Evolutionary conservation across 2,113 vertebrate genomes (phyloP).

Genomic region (Colistium nudipinnis): DNA sequence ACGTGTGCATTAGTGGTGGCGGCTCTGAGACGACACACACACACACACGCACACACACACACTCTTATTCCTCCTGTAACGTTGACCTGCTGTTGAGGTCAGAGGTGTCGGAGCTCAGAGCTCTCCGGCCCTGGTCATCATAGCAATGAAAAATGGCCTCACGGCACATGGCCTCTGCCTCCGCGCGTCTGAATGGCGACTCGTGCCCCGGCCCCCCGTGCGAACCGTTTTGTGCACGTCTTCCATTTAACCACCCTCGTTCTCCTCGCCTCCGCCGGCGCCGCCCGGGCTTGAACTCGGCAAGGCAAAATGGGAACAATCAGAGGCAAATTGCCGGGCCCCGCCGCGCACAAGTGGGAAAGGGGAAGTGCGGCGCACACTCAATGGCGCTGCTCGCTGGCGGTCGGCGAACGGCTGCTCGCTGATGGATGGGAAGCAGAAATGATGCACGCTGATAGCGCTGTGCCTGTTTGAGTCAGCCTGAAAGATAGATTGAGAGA

Average conservation of each 20-base stretch:
- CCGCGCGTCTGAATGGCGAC: not conserved
- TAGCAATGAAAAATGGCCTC: slow-evolving; percentile 60
- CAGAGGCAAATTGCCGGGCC: slow-evolving; percentile 66
- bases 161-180: slow-evolving; percentile 18
- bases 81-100: slow-evolving; percentile 58
- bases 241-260: slow-evolving; percentile 23
- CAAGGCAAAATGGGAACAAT: slow-evolving; percentile 71
- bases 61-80: slow-evolving; percentile 11
- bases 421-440: slow-evolving; percentile 69
- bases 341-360: slow-evolving; percentile 53
- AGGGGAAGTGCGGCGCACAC: slow-evolving; percentile 54
- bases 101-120: slow-evolving; percentile 23
- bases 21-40: slow-evolving; percentile 12
- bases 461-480: slow-evolving; percentile 55
- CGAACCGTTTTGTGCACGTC: not conserved
- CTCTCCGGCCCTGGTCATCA: slow-evolving; percentile 34
- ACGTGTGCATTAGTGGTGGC: not conserved
- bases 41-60: slow-evolving; percentile 6
- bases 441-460: slow-evolving; percentile 71
- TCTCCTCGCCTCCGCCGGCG: not conserved
- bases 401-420: slow-evolving; percentile 39
- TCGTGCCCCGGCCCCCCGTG: not conserved
- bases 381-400: slow-evolving; percentile 46
- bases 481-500: slow-evolving; percentile 68
- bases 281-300: slow-evolving; percentile 35